Percentiles rank a stretch among this genome's conserved stretches.
phyloP scores from a whole-genome alignment of 2,113 vertebrate species.

The Actinemys pallida region DNA sequence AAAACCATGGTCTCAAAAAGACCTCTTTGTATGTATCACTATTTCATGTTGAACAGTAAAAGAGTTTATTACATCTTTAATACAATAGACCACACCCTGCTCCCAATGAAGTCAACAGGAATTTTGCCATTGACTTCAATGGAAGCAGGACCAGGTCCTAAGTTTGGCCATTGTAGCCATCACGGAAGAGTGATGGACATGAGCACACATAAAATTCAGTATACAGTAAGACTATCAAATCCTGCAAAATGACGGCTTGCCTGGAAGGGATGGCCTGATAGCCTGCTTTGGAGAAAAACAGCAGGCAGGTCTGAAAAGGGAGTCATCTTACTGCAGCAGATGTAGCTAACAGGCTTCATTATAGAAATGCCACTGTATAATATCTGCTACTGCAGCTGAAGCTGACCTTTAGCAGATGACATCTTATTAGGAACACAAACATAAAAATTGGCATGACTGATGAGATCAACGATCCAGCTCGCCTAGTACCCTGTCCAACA shows the following conservation, averaged over 20 bases:
- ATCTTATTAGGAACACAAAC: neutral
- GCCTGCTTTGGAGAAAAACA: neutral
- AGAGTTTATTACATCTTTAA: too few species aligned
- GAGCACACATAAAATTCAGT: neutral
- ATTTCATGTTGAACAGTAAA: too few species aligned
- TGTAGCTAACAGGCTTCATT: neutral
- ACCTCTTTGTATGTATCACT: too few species aligned
- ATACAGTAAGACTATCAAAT: neutral
- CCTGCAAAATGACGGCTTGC: neutral
- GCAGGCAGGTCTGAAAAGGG: neutral
- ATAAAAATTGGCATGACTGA: neutral
- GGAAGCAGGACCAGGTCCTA: neutral
- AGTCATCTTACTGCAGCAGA: neutral
- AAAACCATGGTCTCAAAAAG: too few species aligned
- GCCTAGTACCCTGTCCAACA: neutral
- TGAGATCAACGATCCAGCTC: rapidly evolving
- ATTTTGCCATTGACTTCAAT: rapidly evolving
- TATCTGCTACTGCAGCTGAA: neutral
- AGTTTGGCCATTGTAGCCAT: neutral
- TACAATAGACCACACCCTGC: neutral
- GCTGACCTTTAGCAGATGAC: neutral
- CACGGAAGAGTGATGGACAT: neutral
- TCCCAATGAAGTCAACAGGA: rapidly evolving
- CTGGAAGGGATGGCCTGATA: neutral
- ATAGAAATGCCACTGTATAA: neutral